phyloP scores from a whole-genome alignment of 2,888 invertebrate genomes.

The Amitus sp. region DNA sequence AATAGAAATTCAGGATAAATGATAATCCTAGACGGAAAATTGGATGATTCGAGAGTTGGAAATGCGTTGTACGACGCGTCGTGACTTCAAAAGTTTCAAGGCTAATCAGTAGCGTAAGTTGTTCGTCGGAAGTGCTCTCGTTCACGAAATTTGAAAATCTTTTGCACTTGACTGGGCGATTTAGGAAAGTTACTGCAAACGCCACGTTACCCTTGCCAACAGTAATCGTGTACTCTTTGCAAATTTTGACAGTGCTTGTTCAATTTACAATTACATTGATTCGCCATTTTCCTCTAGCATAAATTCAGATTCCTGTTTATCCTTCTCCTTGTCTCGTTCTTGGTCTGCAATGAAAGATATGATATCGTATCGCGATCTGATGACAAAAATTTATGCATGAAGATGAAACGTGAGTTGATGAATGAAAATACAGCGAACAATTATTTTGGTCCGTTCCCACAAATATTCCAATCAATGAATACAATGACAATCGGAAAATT shows the following conservation, averaged over 20 bases:
- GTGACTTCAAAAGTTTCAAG: slow-evolving; percentile 1
- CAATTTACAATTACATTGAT: slow-evolving; percentile 62
- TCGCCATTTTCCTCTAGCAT: slow-evolving; percentile 60
- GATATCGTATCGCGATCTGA: slow-evolving; percentile 10
- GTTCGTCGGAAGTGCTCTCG: slow-evolving; percentile 33
- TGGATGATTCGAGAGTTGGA: no score
- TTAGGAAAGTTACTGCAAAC: slow-evolving; percentile 9
- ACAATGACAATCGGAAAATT: no score
- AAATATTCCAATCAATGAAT: no score
- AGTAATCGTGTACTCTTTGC: slow-evolving; percentile 7
- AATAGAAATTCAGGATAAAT: no score
- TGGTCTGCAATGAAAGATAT: slow-evolving; percentile 56
- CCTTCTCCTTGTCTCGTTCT: slow-evolving; percentile 61
- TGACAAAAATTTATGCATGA: background rate
- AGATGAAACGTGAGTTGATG: background rate
- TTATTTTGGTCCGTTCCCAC: background rate
- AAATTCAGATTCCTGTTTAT: slow-evolving; percentile 58
- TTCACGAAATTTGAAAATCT: slow-evolving; percentile 21
- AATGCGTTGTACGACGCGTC: no score
- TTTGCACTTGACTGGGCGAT: slow-evolving; percentile 27
- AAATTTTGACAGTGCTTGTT: no score
- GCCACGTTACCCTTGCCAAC: slow-evolving; percentile 3
- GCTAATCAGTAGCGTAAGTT: slow-evolving; percentile 23
- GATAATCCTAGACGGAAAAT: no score
- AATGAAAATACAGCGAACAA: background rate